Evolutionary conservation across 2,888 invertebrate species (phyloP).

Genomic region (Leptothorax acervorum): DNA sequence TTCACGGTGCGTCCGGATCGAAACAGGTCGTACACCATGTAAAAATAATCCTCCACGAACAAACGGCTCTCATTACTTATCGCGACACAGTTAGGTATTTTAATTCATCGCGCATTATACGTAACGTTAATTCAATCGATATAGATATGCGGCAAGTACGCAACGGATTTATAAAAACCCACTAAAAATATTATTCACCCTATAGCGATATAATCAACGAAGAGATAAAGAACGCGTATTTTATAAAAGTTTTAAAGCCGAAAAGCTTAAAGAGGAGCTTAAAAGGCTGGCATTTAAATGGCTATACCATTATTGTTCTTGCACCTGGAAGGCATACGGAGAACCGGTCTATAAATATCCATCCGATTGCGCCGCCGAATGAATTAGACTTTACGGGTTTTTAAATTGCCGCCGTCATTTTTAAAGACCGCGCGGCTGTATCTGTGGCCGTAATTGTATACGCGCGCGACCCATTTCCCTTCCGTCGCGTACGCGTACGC

Average conservation of each 20-base stretch:
- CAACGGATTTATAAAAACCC: background rate
- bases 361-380: background rate
- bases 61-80: constrained; percentile 23
- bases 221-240: background rate
- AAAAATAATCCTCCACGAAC: constrained; percentile 29
- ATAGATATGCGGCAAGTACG: background rate
- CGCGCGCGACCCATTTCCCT: constrained; percentile 18
- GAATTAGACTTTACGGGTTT: constrained; percentile 20
- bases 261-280: background rate
- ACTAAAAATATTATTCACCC: background rate
- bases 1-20: constrained; percentile 32
- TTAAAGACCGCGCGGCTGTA: constrained; percentile 13
- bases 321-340: background rate
- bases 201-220: background rate
- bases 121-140: background rate
- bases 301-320: background rate
- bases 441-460: constrained; percentile 6
- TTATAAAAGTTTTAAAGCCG: background rate
- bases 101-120: background rate
- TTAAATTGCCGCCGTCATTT: constrained; percentile 28
- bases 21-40: constrained; percentile 25
- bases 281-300: background rate
- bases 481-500: background rate
- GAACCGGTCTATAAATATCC: constrained; percentile 12
- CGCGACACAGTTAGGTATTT: background rate